Evolutionary conservation across 2,888 invertebrate genomes (phyloP).

Genomic region (Nowickia ferox): DNA sequence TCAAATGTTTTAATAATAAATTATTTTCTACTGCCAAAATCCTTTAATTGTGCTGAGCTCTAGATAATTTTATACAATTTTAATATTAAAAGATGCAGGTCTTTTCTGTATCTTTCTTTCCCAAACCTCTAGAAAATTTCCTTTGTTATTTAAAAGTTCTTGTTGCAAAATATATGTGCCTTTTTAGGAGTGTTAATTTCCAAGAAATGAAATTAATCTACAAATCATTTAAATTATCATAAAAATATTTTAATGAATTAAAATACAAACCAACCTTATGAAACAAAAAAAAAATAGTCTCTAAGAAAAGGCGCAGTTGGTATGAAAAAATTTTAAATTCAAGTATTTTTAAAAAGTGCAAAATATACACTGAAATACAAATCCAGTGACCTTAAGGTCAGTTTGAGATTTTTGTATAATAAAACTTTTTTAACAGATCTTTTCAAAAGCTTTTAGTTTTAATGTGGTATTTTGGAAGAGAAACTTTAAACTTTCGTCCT

Average conservation of each 20-base stretch:
- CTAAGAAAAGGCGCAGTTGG: constrained; percentile 34
- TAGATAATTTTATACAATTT: too few relatives aligned
- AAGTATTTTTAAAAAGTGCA: background rate
- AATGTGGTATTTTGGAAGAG: too few relatives aligned
- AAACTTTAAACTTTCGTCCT: too few relatives aligned
- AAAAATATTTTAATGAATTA: constrained; percentile 65
- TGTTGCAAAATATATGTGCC: background rate
- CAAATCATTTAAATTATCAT: constrained; percentile 36
- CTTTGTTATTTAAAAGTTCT: background rate
- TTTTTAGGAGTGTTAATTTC: constrained; percentile 40
- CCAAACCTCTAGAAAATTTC: background rate
- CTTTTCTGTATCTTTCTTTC: background rate
- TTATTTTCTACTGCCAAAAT: too few relatives aligned
- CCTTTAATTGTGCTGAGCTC: too few relatives aligned
- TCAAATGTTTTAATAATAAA: too few relatives aligned
- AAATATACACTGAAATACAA: background rate
- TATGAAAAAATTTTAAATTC: constrained; percentile 20
- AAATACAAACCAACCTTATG: constrained; percentile 37
- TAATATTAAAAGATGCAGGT: background rate
- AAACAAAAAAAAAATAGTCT: background rate
- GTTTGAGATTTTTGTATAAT: background rate
- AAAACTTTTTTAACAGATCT: background rate
- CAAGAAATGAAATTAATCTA: constrained; percentile 57
- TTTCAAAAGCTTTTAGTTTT: too few relatives aligned
- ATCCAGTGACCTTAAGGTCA: constrained; percentile 18